Percentiles rank a stretch among this genome's conserved stretches.
phyloP scores from a whole-genome alignment of 1,140 invertebrate species.

The Lutraria rhynchaena region DNA sequence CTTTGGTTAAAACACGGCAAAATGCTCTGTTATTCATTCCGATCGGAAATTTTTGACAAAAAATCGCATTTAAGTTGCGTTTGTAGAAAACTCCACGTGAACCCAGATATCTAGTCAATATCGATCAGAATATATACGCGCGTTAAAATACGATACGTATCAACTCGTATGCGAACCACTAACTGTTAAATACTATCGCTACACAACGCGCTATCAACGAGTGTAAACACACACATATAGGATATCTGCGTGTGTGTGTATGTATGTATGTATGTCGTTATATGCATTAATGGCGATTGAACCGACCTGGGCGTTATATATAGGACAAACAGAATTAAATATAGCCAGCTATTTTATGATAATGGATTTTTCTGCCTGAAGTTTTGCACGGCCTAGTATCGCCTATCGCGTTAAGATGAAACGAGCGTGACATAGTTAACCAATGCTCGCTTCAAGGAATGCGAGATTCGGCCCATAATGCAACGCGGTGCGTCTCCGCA shows the following conservation, averaged over 20 bases:
- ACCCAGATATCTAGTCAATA: too few species aligned
- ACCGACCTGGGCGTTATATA: neutral
- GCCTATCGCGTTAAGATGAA: constrained; percentile 6
- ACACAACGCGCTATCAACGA: constrained; percentile 20
- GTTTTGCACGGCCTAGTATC: constrained; percentile 2
- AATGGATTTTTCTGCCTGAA: constrained; percentile 14
- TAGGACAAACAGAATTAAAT: neutral
- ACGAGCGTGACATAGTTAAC: constrained; percentile 51
- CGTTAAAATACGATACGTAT: too few species aligned
- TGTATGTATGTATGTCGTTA: neutral
- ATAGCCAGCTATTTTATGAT: neutral
- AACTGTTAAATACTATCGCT: constrained; percentile 39
- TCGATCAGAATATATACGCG: too few species aligned
- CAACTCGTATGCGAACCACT: too few species aligned
- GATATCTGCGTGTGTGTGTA: neutral
- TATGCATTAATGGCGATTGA: neutral
- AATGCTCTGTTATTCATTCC: too few species aligned
- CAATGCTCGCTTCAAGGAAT: constrained; percentile 29
- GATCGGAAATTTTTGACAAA: too few species aligned
- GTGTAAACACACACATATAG: constrained; percentile 48
- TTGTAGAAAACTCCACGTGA: too few species aligned
- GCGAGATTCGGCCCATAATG: constrained; percentile 63
- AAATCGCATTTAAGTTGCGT: too few species aligned
- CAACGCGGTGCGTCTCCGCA: constrained; percentile 60
- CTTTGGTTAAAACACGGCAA: too few species aligned